Evolutionary conservation across 2,113 vertebrate genomes (phyloP).

Genomic region (Neogobius melanostomus): DNA sequence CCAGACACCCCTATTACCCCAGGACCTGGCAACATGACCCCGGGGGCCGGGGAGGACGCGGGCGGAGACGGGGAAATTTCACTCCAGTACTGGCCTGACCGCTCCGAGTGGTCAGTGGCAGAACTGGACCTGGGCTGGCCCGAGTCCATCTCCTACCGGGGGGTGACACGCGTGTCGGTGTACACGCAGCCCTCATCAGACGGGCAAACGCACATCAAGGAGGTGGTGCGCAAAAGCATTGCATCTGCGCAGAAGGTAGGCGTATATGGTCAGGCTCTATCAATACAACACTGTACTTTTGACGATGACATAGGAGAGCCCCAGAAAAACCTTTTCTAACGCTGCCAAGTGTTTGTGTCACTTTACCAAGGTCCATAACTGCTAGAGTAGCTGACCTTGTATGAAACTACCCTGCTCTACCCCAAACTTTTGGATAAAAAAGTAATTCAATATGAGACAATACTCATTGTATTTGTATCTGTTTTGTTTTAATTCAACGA

Average conservation of each 20-base stretch:
- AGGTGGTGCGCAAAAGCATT: constrained; percentile 93
- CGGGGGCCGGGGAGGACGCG: constrained; percentile 46
- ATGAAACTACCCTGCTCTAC: too few relatives aligned
- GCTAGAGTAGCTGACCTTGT: too few relatives aligned
- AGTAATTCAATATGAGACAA: too few relatives aligned
- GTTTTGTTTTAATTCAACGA: too few relatives aligned
- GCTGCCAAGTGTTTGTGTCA: background rate
- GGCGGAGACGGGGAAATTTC: constrained; percentile 77
- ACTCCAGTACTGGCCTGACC: constrained; percentile 94
- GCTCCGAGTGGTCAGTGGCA: constrained; percentile 88
- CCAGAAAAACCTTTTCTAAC: background rate
- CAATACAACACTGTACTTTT: background rate
- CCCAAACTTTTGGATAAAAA: too few relatives aligned
- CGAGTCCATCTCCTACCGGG: constrained; percentile 85
- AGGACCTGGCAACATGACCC: constrained; percentile 46
- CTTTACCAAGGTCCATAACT: background rate
- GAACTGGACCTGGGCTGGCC: constrained; percentile 97
- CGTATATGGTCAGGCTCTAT: background rate
- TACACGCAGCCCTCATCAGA: constrained; percentile 92
- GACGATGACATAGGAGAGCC: background rate
- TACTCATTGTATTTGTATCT: too few relatives aligned
- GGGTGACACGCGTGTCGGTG: constrained; percentile 90
- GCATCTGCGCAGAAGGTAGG: constrained; percentile 89
- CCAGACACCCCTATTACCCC: constrained; percentile 21
- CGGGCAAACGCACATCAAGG: constrained; percentile 91